Percentiles rank a stretch among this genome's conserved stretches.
These are phyloP conservation scores for Tetramorium alpestre DNA, from an alignment of 1,140 invertebrate species.

Conservation along the genomic window DNA sequence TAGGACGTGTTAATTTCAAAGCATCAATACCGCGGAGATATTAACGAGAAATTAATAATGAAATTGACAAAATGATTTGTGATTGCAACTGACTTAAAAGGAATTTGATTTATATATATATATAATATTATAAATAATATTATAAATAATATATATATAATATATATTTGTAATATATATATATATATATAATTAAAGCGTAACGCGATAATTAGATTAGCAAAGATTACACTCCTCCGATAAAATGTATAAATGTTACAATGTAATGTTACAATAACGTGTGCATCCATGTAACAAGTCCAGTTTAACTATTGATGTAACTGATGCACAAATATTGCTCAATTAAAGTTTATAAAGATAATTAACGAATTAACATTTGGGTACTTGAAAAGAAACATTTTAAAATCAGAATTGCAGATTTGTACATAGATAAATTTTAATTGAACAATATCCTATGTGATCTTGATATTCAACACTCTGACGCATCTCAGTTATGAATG, in stretches of 20 bases:
- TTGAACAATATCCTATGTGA: not conserved
- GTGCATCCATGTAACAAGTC: not conserved
- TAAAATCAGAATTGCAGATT: not conserved
- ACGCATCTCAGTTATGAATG: not conserved
- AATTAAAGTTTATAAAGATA: not conserved
- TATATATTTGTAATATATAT: too few species aligned
- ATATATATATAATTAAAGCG: not conserved
- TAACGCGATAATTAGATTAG: not conserved
- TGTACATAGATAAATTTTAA: not conserved
- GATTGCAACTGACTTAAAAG: not conserved
- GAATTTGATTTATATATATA: not conserved
- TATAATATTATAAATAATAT: too few species aligned
- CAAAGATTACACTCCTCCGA: not conserved
- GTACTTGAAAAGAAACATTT: not conserved
- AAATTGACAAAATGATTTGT: not conserved
- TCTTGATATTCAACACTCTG: not conserved
- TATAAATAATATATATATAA: too few species aligned
- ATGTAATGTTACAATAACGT: not conserved
- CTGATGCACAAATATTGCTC: too few species aligned
- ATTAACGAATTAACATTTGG: slow-evolving; percentile 1
- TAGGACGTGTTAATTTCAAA: not conserved
- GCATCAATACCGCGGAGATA: not conserved
- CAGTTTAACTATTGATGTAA: not conserved
- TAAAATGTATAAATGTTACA: not conserved
- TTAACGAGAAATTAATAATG: not conserved